Evolutionary conservation across 1,140 invertebrate genomes (phyloP).

Genomic region (Nylanderia fulva): DNA sequence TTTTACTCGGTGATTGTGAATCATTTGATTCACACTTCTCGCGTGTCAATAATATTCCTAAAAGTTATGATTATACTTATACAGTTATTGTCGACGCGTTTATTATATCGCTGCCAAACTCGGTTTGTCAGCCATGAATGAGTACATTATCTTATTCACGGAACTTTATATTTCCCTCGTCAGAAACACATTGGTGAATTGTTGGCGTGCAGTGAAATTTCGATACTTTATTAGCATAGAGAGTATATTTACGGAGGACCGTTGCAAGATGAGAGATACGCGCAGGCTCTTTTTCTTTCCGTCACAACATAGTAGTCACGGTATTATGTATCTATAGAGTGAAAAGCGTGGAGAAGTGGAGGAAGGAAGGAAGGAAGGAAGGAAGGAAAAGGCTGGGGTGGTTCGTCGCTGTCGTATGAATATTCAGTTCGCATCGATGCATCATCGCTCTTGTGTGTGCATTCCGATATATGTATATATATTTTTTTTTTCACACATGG

Average conservation of each 20-base stretch:
- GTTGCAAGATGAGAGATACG: not conserved
- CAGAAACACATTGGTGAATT: not conserved
- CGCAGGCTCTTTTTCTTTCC: not conserved
- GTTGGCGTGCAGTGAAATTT: not conserved
- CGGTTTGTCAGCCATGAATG: not conserved
- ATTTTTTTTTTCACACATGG: not conserved
- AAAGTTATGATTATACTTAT: constrained; percentile 34
- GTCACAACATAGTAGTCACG: not conserved
- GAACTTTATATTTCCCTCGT: constrained; percentile 4
- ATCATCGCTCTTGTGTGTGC: not conserved
- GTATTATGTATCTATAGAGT: not conserved
- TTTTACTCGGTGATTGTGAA: not conserved
- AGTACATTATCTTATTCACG: constrained; percentile 15
- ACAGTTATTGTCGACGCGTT: constrained; percentile 18
- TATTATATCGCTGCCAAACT: constrained; percentile 48
- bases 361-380: constrained; percentile 27
- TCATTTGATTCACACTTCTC: not conserved
- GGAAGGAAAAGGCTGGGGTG: constrained; percentile 15
- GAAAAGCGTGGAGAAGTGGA: not conserved
- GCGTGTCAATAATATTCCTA: not conserved
- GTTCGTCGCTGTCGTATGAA: constrained; percentile 57
- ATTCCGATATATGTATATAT: not conserved
- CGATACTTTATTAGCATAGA: constrained; percentile 34
- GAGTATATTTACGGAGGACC: constrained; percentile 21
- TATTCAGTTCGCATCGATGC: constrained; percentile 66